Conservation (phyloP, 1,140 invertebrate species). For the Paramacrobiotus metropolitanus region DNA sequence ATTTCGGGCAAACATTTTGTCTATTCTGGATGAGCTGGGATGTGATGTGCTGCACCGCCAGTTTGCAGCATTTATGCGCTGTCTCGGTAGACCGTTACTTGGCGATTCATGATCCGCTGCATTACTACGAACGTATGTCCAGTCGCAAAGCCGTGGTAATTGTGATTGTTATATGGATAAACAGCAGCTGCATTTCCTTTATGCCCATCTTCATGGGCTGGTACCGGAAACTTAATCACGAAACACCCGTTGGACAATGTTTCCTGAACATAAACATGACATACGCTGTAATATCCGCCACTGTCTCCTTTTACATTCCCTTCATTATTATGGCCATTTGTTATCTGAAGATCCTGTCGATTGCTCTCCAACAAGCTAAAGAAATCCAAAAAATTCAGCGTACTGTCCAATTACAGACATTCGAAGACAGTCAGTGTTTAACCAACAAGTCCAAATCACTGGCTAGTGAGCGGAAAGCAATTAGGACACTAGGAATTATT, state of each 20-base stretch:
- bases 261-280: conserved; percentile 44
- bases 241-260: conserved; percentile 28
- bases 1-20: conserved; percentile 54
- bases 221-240: conserved; percentile 33
- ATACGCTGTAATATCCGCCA: conserved; percentile 41
- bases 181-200: conserved; percentile 61
- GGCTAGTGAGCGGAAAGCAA: conserved; percentile 65
- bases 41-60: conserved; percentile 40
- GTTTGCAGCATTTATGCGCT: conserved; percentile 70
- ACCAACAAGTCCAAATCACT: conserved; percentile 15
- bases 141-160: conserved; percentile 56
- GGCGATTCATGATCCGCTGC: conserved; percentile 67
- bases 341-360: conserved; percentile 61
- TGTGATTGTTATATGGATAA: conserved; percentile 64
- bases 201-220: conserved; percentile 68
- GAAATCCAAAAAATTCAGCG: conserved; percentile 17
- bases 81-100: conserved; percentile 67
- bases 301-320: conserved; percentile 69
- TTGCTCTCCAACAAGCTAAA: conserved; percentile 16
- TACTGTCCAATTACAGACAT: conserved; percentile 13
- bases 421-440: conserved; percentile 13
- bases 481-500: conserved; percentile 72
- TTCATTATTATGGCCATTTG: conserved; percentile 64
- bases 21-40: conserved; percentile 32
- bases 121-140: conserved; percentile 63